A percentile compares a stretch with the other conserved stretches of the same genome.
Evolutionary conservation across 1,140 invertebrate genomes (phyloP).

Genomic region (Drosophila parvula): DNA sequence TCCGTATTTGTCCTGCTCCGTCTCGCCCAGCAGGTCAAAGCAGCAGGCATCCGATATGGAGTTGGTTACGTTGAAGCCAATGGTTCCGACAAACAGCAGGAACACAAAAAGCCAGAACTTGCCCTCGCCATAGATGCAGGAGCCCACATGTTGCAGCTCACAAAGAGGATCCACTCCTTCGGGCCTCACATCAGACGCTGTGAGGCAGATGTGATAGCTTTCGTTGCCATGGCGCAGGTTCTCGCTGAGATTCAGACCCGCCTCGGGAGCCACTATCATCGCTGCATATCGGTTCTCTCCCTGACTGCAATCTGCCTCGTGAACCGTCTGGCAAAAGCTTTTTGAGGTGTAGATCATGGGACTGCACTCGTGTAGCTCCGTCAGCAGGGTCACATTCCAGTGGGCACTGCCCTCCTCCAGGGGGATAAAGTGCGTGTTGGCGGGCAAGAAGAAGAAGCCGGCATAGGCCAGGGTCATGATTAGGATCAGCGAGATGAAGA

Average conservation of each 20-base stretch:
- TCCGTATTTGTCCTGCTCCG: slow-evolving; percentile 88
- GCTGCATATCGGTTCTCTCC: slow-evolving; percentile 2
- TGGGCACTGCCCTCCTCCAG: slow-evolving; percentile 43
- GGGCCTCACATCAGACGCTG: not conserved
- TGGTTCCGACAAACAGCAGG: slow-evolving; percentile 89
- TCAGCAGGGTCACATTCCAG: slow-evolving; percentile 36
- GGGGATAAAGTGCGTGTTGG: slow-evolving; percentile 41
- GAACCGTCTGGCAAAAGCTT: slow-evolving; percentile 37
- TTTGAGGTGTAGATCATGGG: slow-evolving; percentile 14
- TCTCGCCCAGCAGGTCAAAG: slow-evolving; percentile 90
- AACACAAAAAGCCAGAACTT: slow-evolving; percentile 90
- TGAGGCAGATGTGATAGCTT: slow-evolving; percentile 52
- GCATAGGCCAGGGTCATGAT: slow-evolving; percentile 87
- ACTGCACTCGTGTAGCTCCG: slow-evolving; percentile 29
- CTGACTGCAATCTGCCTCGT: slow-evolving; percentile 43
- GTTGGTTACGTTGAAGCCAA: slow-evolving; percentile 91
- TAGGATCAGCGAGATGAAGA: slow-evolving; percentile 88
- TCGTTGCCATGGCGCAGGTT: slow-evolving; percentile 53
- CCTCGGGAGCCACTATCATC: slow-evolving; percentile 38
- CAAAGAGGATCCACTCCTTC: slow-evolving; percentile 24
- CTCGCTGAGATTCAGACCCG: slow-evolving; percentile 26
- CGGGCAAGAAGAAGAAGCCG: slow-evolving; percentile 88
- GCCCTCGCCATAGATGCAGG: slow-evolving; percentile 85
- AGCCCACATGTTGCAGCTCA: slow-evolving; percentile 37
- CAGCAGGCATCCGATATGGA: slow-evolving; percentile 92